A percentile compares a stretch with the other conserved stretches of the same genome.
Conservation (phyloP, 1,140 invertebrate species). For the Pachypeltis micranthus region DNA sequence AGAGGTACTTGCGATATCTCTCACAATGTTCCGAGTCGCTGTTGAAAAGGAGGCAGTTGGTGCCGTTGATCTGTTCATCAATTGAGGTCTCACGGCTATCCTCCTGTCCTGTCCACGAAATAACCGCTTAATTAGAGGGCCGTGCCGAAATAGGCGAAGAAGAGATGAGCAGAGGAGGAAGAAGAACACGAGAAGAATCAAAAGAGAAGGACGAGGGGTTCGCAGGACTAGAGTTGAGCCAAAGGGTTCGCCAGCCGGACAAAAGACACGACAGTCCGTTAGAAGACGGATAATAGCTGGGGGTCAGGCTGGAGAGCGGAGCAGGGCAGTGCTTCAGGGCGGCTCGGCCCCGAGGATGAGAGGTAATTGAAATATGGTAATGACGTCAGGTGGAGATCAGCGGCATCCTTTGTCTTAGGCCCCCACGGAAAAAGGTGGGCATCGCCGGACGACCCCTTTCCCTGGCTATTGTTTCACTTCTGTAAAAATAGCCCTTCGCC, state of each 20-base stretch:
- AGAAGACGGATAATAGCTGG: background rate
- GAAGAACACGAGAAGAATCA: background rate
- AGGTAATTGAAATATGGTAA: conserved; percentile 2
- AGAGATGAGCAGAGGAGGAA: background rate
- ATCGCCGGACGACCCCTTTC: too few species aligned
- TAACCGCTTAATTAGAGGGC: background rate
- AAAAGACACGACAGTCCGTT: background rate
- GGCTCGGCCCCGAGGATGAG: background rate
- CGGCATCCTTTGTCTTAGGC: background rate
- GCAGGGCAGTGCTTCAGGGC: background rate
- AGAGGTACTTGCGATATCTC: too few species aligned
- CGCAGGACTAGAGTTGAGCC: too few species aligned
- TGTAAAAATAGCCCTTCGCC: background rate
- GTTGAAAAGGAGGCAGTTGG: too few species aligned
- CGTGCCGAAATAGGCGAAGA: background rate
- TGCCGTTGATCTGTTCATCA: too few species aligned
- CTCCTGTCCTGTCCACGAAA: too few species aligned
- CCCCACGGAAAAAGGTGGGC: too few species aligned
- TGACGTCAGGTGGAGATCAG: background rate
- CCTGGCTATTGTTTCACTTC: background rate
- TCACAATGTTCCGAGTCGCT: too few species aligned
- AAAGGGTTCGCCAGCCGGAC: background rate
- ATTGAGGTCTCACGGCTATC: too few species aligned
- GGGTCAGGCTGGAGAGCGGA: background rate
- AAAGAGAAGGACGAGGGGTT: background rate